A percentile compares a stretch with the other conserved stretches of the same genome.
Conservation (phyloP, 2,113 vertebrate genomes). For the Scomber scombrus region DNA sequence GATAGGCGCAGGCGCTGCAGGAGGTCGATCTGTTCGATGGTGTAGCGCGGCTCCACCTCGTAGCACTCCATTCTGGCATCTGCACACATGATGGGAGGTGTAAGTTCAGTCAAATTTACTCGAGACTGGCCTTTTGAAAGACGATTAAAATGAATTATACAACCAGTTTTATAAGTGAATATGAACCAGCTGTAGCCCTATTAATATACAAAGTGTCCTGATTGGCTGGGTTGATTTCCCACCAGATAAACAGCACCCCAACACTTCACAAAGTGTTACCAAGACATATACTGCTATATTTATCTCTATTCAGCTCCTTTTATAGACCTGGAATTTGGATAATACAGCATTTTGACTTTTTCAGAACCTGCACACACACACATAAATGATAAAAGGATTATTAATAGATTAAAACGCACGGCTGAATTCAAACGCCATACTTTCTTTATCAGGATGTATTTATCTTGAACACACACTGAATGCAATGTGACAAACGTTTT, state of each 20-base stretch:
- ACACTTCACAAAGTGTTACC: conserved; percentile 32
- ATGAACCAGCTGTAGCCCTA: conserved; percentile 31
- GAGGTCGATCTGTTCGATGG: conserved; percentile 89
- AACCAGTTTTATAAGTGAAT: conserved; percentile 21
- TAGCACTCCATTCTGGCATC: conserved; percentile 86
- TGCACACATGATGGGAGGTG: conserved; percentile 29
- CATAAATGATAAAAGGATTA: conserved; percentile 63
- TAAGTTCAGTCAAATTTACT: neutral
- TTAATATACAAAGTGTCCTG: conserved; percentile 31
- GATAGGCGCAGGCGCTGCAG: conserved; percentile 87
- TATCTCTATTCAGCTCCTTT: conserved; percentile 48
- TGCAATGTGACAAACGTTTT: conserved; percentile 14
- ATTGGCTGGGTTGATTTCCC: conserved; percentile 22
- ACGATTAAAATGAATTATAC: conserved; percentile 14
- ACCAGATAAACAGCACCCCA: conserved; percentile 41
- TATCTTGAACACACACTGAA: conserved; percentile 15
- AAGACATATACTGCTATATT: conserved; percentile 63
- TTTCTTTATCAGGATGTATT: conserved; percentile 16
- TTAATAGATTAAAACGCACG: conserved; percentile 63
- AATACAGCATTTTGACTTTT: conserved; percentile 11
- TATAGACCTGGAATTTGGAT: conserved; percentile 58
- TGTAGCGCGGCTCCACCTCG: conserved; percentile 88
- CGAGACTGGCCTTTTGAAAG: conserved; percentile 10
- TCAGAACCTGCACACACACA: conserved; percentile 41
- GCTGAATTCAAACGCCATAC: conserved; percentile 25